phyloP scores from a whole-genome alignment of 2,797 vertebrate genomes.

The Ataeniobius toweri region DNA sequence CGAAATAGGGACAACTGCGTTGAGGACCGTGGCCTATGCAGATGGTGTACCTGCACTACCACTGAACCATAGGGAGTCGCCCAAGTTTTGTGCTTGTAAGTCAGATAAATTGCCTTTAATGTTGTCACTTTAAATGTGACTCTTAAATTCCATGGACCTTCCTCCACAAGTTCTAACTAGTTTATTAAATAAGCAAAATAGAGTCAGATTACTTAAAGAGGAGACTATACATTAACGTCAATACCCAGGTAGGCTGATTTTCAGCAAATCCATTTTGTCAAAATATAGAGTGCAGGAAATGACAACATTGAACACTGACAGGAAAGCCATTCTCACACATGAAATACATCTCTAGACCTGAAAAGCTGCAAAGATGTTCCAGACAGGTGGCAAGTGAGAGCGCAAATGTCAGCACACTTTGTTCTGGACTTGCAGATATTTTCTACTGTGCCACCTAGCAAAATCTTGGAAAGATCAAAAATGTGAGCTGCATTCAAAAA shows the following conservation, averaged over 20 bases:
- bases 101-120: constrained; percentile 43
- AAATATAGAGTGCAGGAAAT: constrained; percentile 5
- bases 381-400: neutral
- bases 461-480: constrained; percentile 4
- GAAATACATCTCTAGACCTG: neutral
- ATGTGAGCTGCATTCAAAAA: neutral
- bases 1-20: too few species aligned
- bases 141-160: constrained; percentile 32
- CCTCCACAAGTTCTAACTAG: constrained; percentile 35
- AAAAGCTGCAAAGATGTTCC: constrained; percentile 4
- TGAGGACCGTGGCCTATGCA: too few species aligned
- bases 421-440: neutral
- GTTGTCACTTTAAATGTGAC: constrained; percentile 34
- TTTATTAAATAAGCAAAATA: constrained; percentile 18
- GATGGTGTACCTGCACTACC: too few species aligned
- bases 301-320: constrained; percentile 7
- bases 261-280: neutral
- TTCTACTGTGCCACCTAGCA: neutral
- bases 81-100: constrained; percentile 38
- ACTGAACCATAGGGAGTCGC: too few species aligned
- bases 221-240: neutral
- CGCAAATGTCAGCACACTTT: neutral
- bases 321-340: neutral
- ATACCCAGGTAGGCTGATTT: neutral
- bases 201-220: neutral